Conservation (phyloP, 2,113 vertebrate species). For the Carettochelys insculpta region DNA sequence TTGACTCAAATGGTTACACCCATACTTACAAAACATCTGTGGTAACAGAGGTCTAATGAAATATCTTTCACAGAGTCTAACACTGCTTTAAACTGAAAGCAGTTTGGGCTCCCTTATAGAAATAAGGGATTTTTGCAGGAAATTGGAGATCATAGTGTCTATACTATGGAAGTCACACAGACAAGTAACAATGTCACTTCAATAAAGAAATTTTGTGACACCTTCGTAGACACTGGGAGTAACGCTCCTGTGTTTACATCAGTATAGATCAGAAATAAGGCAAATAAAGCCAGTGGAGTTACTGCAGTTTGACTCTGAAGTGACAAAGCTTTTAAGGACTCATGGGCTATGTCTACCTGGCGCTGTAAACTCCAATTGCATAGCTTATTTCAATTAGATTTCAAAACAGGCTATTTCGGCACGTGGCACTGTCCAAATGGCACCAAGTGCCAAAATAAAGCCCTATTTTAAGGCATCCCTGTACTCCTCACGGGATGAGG, state of each 20-base stretch:
- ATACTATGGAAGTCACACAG: not conserved
- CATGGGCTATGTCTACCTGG: no score
- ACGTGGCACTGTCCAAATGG: no score
- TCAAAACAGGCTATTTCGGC: no score
- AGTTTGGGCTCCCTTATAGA: not conserved
- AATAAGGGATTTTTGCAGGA: not conserved
- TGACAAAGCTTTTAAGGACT: not conserved
- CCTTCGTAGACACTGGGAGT: not conserved
- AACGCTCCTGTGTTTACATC: not conserved
- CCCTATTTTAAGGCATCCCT: no score
- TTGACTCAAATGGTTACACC: not conserved
- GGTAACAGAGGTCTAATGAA: not conserved
- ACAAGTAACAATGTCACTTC: not conserved
- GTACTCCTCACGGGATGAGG: no score
- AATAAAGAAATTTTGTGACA: not conserved
- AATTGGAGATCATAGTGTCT: fast-evolving
- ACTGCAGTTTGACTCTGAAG: fast-evolving
- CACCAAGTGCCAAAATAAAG: no score
- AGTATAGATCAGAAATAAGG: not conserved
- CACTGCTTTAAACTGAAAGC: not conserved
- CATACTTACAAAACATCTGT: not conserved
- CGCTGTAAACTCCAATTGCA: no score
- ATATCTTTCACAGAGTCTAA: not conserved
- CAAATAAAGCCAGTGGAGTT: not conserved
- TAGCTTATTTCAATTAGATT: no score